phyloP scores from a whole-genome alignment of 2,888 invertebrate species.

The Opisthograptis luteolata region DNA sequence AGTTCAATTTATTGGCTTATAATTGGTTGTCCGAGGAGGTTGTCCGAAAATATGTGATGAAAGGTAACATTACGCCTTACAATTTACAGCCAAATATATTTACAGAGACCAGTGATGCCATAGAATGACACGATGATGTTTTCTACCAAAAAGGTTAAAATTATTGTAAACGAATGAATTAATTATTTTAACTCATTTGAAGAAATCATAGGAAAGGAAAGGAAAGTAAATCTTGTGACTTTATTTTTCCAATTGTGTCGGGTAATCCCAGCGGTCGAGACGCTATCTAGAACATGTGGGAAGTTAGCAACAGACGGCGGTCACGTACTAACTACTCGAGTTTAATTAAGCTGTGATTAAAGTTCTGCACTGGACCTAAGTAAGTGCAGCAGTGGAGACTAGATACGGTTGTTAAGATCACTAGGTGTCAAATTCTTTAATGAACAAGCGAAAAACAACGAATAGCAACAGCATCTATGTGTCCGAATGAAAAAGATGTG shows the following conservation, averaged over 20 bases:
- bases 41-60: not conserved
- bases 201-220: not conserved
- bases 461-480: no score
- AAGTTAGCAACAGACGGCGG: conserved; percentile 44
- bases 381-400: not conserved
- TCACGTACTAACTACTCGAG: conserved; percentile 60
- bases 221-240: not conserved
- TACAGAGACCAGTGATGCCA: no score
- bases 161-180: no score
- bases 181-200: not conserved
- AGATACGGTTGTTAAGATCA: not conserved
- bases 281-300: conserved; percentile 50
- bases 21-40: not conserved
- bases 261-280: conserved; percentile 30
- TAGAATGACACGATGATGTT: no score
- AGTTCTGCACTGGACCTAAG: conserved; percentile 43
- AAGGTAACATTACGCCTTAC: no score
- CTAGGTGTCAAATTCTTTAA: no score
- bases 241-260: conserved; percentile 30
- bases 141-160: no score
- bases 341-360: conserved; percentile 74
- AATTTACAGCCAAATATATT: no score
- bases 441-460: no score
- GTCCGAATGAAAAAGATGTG: no score
- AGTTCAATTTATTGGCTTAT: not conserved